These are phyloP conservation scores for Pseudachorutes palmiensis DNA, from an alignment of 1,140 invertebrate species.

Conservation along the genomic window DNA sequence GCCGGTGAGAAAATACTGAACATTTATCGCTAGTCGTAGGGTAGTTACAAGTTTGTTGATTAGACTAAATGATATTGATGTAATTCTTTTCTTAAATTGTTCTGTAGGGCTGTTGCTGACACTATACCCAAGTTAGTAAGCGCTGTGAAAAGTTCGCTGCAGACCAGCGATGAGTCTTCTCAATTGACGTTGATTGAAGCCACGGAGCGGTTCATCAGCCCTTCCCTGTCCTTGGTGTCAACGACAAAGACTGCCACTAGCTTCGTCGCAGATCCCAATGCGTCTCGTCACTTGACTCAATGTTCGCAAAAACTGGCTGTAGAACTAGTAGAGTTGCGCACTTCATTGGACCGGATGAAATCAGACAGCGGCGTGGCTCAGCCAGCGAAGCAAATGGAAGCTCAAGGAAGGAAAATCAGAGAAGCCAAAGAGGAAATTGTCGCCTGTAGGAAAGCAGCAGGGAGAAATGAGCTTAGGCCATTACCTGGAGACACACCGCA, in stretches of 20 bases:
- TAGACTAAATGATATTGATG: background rate
- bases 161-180: slow-evolving; percentile 62
- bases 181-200: slow-evolving; percentile 78
- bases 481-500: slow-evolving; percentile 51
- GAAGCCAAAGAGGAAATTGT: slow-evolving; percentile 71
- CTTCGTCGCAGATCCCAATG: slow-evolving; percentile 70
- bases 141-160: slow-evolving; percentile 62
- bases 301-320: slow-evolving; percentile 65
- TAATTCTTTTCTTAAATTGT: slow-evolving; percentile 7
- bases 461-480: slow-evolving; percentile 61
- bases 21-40: background rate
- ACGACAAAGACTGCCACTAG: slow-evolving; percentile 72
- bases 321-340: slow-evolving; percentile 67
- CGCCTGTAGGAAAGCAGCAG: slow-evolving; percentile 66
- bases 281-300: slow-evolving; percentile 61
- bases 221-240: slow-evolving; percentile 40
- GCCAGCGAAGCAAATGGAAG: slow-evolving; percentile 42
- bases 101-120: slow-evolving; percentile 54
- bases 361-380: slow-evolving; percentile 73
- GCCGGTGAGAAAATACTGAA: slow-evolving; percentile 16
- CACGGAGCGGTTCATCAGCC: slow-evolving; percentile 74
- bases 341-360: slow-evolving; percentile 70
- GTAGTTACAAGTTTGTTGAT: too few relatives aligned
- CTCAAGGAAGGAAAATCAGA: slow-evolving; percentile 67
- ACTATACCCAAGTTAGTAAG: slow-evolving; percentile 73